Evolutionary conservation across 2,888 invertebrate species (phyloP).

Genomic region (Ormyrus nitidulus): DNA sequence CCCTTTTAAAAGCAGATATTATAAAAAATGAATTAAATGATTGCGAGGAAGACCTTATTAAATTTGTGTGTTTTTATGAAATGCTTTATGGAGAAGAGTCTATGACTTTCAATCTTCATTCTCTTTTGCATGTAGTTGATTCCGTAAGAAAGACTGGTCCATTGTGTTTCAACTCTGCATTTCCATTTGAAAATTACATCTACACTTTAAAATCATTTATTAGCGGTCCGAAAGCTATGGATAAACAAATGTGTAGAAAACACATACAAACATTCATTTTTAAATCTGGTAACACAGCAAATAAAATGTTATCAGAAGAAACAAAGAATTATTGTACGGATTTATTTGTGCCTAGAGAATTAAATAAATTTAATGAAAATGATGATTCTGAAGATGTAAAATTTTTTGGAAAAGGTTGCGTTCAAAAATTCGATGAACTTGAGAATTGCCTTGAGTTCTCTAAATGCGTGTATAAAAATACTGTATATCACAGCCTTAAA

Average conservation of each 20-base stretch:
- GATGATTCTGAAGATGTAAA: not conserved
- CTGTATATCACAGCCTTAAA: too few species aligned
- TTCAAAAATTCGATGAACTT: too few species aligned
- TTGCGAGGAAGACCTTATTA: constrained; percentile 53
- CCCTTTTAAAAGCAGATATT: constrained; percentile 17
- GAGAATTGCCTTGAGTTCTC: too few species aligned
- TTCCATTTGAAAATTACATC: constrained; percentile 53
- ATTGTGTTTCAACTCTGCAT: constrained; percentile 56
- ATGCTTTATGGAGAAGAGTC: constrained; percentile 43
- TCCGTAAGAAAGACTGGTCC: constrained; percentile 56
- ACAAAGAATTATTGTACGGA: constrained; percentile 1
- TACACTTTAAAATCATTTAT: constrained; percentile 28
- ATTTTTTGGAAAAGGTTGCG: constrained; percentile 1
- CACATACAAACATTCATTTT: constrained; percentile 13
- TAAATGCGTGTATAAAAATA: too few species aligned
- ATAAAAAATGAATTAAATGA: constrained; percentile 43
- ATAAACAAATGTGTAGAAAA: constrained; percentile 44
- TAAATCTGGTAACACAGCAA: not conserved
- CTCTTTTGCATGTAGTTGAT: constrained; percentile 52
- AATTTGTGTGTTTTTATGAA: constrained; percentile 52
- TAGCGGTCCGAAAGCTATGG: constrained; percentile 42
- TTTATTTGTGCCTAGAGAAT: constrained; percentile 2
- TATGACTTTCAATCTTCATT: constrained; percentile 58
- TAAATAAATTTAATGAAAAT: not conserved
- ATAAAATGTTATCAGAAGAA: not conserved